These are phyloP conservation scores for Holacanthella duospinosa DNA, from an alignment of 2,888 invertebrate genomes.

Conservation along the genomic window DNA sequence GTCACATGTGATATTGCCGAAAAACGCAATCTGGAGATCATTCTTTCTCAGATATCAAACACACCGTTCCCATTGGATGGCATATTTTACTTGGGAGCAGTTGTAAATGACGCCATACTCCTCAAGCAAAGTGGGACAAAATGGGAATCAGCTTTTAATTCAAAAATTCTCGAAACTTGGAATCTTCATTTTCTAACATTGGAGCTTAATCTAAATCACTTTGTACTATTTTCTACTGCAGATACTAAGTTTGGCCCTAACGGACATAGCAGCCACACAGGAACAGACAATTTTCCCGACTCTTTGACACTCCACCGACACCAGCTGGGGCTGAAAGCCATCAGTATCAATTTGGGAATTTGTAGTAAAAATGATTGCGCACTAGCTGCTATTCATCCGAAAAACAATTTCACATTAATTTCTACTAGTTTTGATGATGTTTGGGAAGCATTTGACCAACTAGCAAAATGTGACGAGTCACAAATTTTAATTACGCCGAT, in stretches of 20 bases:
- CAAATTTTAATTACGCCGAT: not conserved
- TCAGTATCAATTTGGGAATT: slow-evolving; percentile 23
- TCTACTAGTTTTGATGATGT: not conserved
- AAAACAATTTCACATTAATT: not conserved
- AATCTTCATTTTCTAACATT: slow-evolving; percentile 20
- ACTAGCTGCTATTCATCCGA: not conserved
- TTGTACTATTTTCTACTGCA: slow-evolving; percentile 20
- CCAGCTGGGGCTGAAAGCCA: slow-evolving; percentile 19
- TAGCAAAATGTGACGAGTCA: not conserved
- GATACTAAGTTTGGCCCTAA: slow-evolving; percentile 17
- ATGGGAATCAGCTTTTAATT: slow-evolving; percentile 13
- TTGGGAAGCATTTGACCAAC: not conserved
- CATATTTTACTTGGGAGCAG: slow-evolving; percentile 24
- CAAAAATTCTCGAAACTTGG: slow-evolving; percentile 26
- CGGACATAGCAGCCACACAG: slow-evolving; percentile 25
- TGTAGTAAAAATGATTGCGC: slow-evolving; percentile 15
- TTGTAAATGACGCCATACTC: slow-evolving; percentile 17
- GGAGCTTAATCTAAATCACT: slow-evolving; percentile 18
- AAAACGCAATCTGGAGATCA: too few species aligned
- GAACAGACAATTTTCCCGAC: slow-evolving; percentile 19
- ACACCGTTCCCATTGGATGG: slow-evolving; percentile 22
- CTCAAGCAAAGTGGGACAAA: slow-evolving; percentile 26
- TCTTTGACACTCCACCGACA: slow-evolving; percentile 16
- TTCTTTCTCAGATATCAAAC: not conserved
- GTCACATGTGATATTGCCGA: not conserved